Evolutionary conservation across 2,888 invertebrate genomes (phyloP), one percentile per base, ranked within the genome.

Genomic region (Tenthredo notha): DNA sequence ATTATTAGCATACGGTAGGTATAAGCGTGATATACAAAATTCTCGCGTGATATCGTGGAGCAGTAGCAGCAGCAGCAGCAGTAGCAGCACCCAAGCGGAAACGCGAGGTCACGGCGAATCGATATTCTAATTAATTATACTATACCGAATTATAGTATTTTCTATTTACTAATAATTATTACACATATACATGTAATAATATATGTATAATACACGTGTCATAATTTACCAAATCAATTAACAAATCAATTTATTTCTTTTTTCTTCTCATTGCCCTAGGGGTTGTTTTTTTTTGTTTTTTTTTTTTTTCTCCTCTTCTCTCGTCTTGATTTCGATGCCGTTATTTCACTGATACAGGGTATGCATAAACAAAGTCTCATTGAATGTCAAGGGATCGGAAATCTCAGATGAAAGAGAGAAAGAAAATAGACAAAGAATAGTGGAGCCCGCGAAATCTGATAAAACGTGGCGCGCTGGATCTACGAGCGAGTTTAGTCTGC

Each of bases 91-190:
- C 25, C 37, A 15, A 72, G 47, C 83, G 70, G 75, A 74, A 72
- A 58, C 61, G 74, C 85, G 84, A 85, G 85, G 85, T 85, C 85
- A 85, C 74, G 84, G 84, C 37, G 65, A 85, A 85, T 85, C 85
- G 84, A 85, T 85, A 85, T 61, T 85, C 84, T 61, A 84, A 85
- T 85, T 85, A 85, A 85, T 84, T 84, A 84, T 84, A 84, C 72
- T n/a, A 58, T 33, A 47, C 47, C n/a, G 33, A 61, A 80, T 80
- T 40, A 80, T 37, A 37, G 80, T 58, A 65, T 61, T 80, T 61
- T 61, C 5, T 40, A 21, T 77, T 77, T 29, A 47, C 29, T 12
- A 29, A 77, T 77, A 54, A 77, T 75, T 54, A 54, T n/a, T n/a
- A 54, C 9, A 40, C 10, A 15, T n/a, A 25, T 7, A 33, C 33